Percentiles rank a stretch among this genome's conserved stretches.
These are phyloP conservation scores for Furnarius figulus DNA, from an alignment of 2,113 vertebrate species.

Conservation along the genomic window DNA sequence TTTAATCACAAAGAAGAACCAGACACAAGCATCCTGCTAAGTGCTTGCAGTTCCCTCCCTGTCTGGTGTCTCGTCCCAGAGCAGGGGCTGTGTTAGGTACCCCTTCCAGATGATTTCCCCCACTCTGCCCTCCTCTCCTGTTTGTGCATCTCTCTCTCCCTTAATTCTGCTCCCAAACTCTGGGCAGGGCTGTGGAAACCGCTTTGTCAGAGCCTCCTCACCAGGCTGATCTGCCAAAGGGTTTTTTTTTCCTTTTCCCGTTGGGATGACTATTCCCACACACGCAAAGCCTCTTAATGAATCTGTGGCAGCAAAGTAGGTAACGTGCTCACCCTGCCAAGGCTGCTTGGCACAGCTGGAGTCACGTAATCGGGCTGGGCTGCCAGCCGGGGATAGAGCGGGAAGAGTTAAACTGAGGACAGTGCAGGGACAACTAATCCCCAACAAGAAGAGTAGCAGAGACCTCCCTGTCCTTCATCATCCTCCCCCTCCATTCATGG, in stretches of 20 bases:
- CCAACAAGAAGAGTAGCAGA: slow-evolving; percentile 11
- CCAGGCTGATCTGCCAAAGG: slow-evolving; percentile 28
- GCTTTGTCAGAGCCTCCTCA: slow-evolving; percentile 43
- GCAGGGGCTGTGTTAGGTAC: background rate
- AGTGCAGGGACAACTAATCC: slow-evolving; percentile 45
- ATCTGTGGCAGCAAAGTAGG: slow-evolving; percentile 65
- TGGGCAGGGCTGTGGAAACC: background rate
- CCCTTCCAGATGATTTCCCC: background rate
- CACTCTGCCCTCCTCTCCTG: background rate
- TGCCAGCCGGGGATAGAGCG: background rate
- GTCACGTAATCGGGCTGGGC: slow-evolving; percentile 58
- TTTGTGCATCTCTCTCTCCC: background rate
- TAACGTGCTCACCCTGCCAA: slow-evolving; percentile 52
- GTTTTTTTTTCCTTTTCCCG: background rate
- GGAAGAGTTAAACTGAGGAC: slow-evolving; percentile 60
- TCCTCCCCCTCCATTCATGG: background rate
- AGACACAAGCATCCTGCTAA: background rate
- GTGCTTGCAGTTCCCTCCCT: background rate
- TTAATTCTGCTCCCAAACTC: background rate
- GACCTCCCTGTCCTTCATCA: slow-evolving; percentile 15
- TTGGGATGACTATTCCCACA: slow-evolving; percentile 69
- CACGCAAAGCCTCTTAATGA: slow-evolving; percentile 75
- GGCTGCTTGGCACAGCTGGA: slow-evolving; percentile 68
- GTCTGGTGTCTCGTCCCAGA: accelerated
- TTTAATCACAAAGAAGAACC: background rate